Evolutionary conservation across 2,113 vertebrate species (phyloP), one percentile per base, ranked within the genome.

Genomic region (Salminus brasiliensis): DNA sequence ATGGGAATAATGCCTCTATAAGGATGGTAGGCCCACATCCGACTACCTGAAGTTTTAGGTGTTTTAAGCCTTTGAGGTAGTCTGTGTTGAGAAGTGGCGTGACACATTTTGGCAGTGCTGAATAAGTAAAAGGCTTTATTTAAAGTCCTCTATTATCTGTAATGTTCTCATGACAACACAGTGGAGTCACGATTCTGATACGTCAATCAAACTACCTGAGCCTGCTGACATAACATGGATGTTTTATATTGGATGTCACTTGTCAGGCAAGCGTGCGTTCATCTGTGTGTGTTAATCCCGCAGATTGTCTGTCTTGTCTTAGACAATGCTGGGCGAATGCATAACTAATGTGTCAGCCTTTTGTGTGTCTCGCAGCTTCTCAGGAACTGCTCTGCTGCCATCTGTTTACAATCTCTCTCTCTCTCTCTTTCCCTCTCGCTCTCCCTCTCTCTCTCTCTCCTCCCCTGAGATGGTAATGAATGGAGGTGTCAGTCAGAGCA

Each of bases 401-500:
- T 81, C 74, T 76, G 67, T 72, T 76, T 65, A 72, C 55, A 55
- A 60, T 68, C 43, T 39, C 53, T 62, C 71, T 57, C 43, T 30
- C 65, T 57, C 57, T 39, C 55, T 29, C 39, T 62, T 29, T 65
- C 65, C 43, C 53, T 78, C 53, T 69, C 52, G 71, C 67, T 34
- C 52, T 60, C 39, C 47, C 53, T 69, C 52, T 39, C 36, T 15
- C 69, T 62, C 70, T 68, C 74, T 66, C 30, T 62, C 86, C 80
- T 85, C 79, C 78, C 82, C 60, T 83, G 79, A 89, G 84, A 87
- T 69, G 68, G 74, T 84, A 80, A 88, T 86, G 81, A 82, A 88
- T 73, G 79, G 81, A 85, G 81, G 76, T 36, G 86, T 84, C 76
- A 72, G 80, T 85, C 83, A 75, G 78, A 86, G 86, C 85, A 76